phyloP scores from a whole-genome alignment of 2,797 vertebrate species.

The Limosa lapponica region DNA sequence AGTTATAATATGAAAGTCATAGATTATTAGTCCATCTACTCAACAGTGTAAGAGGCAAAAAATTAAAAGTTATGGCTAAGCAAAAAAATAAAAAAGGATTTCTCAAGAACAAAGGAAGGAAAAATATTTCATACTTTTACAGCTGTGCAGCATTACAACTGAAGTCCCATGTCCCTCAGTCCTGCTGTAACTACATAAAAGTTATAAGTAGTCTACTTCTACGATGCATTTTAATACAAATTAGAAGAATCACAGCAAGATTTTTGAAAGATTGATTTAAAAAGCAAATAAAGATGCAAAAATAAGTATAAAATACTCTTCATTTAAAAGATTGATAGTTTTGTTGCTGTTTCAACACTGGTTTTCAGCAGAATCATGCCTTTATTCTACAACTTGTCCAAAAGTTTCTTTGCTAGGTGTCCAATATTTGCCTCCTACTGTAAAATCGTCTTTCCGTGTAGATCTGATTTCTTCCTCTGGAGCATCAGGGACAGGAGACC shows the following conservation, averaged over 20 bases:
- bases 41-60: background rate
- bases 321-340: background rate
- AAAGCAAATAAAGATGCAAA: background rate
- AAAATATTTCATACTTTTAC: background rate
- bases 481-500: background rate
- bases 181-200: background rate
- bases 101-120: background rate
- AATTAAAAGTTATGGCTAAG: background rate
- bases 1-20: background rate
- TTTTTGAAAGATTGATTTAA: background rate
- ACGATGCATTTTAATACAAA: background rate
- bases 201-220: background rate
- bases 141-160: background rate
- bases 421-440: background rate
- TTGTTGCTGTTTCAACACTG: background rate
- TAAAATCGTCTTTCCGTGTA: background rate
- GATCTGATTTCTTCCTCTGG: background rate
- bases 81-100: background rate
- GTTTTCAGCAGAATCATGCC: background rate
- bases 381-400: background rate
- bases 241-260: background rate
- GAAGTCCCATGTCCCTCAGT: background rate
- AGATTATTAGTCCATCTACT: background rate
- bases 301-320: background rate
- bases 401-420: background rate